phyloP scores from a whole-genome alignment of 2,797 vertebrate genomes.

The Heliangelus exortis region DNA sequence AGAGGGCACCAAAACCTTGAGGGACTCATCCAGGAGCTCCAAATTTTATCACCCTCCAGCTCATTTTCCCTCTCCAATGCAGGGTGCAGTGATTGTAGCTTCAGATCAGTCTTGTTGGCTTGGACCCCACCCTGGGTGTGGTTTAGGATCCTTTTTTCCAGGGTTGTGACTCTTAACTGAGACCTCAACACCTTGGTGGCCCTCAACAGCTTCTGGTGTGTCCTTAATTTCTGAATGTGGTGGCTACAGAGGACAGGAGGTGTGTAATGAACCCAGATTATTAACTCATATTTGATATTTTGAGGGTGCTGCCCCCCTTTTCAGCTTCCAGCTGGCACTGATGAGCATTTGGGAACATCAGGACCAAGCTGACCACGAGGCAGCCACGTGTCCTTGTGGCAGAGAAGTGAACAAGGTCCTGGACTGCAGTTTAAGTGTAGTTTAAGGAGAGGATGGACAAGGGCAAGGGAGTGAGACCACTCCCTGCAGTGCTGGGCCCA shows the following conservation, averaged over 20 bases:
- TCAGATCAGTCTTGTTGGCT: rapidly evolving
- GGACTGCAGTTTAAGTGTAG: background rate
- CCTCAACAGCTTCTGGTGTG: background rate
- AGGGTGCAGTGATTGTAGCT: background rate
- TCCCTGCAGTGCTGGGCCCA: no score
- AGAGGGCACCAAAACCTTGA: background rate
- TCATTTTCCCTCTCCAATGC: background rate
- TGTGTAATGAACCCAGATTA: background rate
- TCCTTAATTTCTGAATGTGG: background rate
- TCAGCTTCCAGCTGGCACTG: background rate
- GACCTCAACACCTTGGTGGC: background rate
- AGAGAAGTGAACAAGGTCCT: background rate
- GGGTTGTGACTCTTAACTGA: background rate
- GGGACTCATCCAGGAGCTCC: background rate
- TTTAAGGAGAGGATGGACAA: background rate
- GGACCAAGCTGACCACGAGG: background rate
- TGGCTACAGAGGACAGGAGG: no score
- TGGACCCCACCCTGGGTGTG: rapidly evolving
- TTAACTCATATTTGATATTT: background rate
- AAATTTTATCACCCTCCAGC: background rate
- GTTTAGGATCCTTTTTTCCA: background rate
- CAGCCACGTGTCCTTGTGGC: background rate
- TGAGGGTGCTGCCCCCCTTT: no score
- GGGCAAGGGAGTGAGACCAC: background rate
- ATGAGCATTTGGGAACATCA: background rate